These are phyloP conservation scores for Paracyclopina nana DNA, from an alignment of 1,140 invertebrate genomes.

Conservation along the genomic window DNA sequence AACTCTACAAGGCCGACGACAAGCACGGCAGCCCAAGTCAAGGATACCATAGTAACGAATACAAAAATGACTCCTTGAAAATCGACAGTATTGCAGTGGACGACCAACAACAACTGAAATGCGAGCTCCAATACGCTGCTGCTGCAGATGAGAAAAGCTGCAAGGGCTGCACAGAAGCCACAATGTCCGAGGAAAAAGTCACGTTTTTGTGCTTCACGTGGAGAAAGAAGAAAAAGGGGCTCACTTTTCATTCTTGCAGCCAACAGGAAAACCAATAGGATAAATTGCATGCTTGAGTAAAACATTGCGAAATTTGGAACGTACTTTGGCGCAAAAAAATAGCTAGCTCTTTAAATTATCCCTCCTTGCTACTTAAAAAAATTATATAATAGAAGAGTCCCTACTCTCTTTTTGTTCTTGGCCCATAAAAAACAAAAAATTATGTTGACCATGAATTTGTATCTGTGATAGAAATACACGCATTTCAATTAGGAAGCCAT, in stretches of 20 bases:
- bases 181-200: neutral
- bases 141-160: neutral
- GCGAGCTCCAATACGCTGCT: neutral
- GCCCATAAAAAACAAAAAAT: no score
- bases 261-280: neutral
- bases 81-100: neutral
- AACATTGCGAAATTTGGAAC: no score
- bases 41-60: slow-evolving; percentile 7
- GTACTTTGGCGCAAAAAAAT: no score
- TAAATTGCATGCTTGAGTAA: no score
- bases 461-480: no score
- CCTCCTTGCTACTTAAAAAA: no score
- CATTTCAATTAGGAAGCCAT: no score
- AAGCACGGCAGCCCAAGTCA: slow-evolving; percentile 1
- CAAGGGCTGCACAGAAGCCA: slow-evolving; percentile 6
- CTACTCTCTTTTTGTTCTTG: no score
- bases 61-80: neutral
- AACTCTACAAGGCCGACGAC: neutral
- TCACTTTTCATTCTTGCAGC: slow-evolving; percentile 3
- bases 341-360: no score
- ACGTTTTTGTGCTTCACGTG: slow-evolving; percentile 13
- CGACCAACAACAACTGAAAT: neutral
- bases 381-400: no score
- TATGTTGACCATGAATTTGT: no score
- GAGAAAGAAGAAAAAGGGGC: slow-evolving; percentile 10